Evolutionary conservation across 2,888 invertebrate species (phyloP), one percentile per base, ranked within the genome.

Genomic region (Torymus aiolomorphi): DNA sequence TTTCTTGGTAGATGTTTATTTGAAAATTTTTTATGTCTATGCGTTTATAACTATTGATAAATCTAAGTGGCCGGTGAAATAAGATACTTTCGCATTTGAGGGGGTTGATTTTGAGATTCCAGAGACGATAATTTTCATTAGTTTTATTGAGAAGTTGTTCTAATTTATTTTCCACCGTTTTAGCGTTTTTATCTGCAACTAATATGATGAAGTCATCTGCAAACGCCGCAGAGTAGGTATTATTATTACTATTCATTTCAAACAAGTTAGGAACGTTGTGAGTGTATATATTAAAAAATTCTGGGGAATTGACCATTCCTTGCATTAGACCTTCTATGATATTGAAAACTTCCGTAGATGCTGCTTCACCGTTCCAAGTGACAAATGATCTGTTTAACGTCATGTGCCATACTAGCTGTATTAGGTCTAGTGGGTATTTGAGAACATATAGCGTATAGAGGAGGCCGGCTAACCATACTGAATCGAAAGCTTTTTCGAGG

Each of bases 71-170:
- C 8, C 20, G 11, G 2, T 51, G 11, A 51, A 78, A 57, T 16
- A 74, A 11, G 1, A 72, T 78, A 2, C 73, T 56, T 74, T 78
- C 73, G 20, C 78, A n/a, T n/a, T n/a, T n/a, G n/a, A n/a, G n/a
- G n/a, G n/a, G n/a, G n/a, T n/a, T n/a, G n/a, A n/a, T 51, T 66
- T 74, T 73, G 12, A 78, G 59, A 51, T 74, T 78, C 72, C 65
- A 78, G n/a, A n/a, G n/a, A n/a, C n/a, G n/a, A 51, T 66, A 13
- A 18, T 4, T 49, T 8, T 49, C 12, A 49, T 66, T 49, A 2
- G 16, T 16, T n/a, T 66, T n/a, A 13, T 51, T 66, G 8, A 66
- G 1, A 11, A 66, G 51, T 5, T 12, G 1, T 51, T 51, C n/a
- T n/a, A n/a, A n/a, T n/a, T n/a, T n/a, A n/a, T n/a, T n/a, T n/a